Conservation (phyloP, 1,140 invertebrate genomes). For the Triops cancriformis region DNA sequence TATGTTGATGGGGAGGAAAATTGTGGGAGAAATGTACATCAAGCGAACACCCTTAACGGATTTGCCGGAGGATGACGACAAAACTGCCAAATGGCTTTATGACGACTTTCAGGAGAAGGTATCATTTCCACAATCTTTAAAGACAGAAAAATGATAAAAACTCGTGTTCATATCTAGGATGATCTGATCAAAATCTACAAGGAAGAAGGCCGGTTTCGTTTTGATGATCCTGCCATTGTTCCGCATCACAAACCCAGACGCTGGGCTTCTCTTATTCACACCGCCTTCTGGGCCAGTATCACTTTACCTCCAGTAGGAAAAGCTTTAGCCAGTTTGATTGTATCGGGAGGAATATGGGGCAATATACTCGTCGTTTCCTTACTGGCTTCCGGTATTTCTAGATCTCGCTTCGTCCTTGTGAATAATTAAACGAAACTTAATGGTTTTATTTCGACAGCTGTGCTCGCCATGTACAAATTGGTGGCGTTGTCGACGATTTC, state of each 20-base stretch:
- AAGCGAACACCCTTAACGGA: slow-evolving; percentile 69
- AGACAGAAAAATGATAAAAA: neutral
- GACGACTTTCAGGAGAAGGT: slow-evolving; percentile 71
- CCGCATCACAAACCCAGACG: slow-evolving; percentile 22
- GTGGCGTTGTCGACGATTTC: slow-evolving; percentile 22
- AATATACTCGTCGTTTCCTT: neutral
- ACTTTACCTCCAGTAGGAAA: slow-evolving; percentile 23
- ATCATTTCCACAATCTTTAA: neutral
- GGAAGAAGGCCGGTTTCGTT: slow-evolving; percentile 17
- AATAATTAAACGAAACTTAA: neutral
- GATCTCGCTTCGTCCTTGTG: neutral
- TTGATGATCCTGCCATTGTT: slow-evolving; percentile 3
- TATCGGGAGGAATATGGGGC: neutral
- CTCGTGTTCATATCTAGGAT: slow-evolving; percentile 23
- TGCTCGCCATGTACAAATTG: slow-evolving; percentile 25
- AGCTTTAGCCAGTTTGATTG: neutral
- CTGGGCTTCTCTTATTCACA: slow-evolving; percentile 18
- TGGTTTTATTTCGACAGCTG: slow-evolving; percentile 21
- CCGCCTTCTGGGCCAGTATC: slow-evolving; percentile 16
- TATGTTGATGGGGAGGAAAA: slow-evolving; percentile 64
- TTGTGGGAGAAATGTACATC: slow-evolving; percentile 68
- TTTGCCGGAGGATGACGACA: slow-evolving; percentile 69
- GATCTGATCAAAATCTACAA: slow-evolving; percentile 21
- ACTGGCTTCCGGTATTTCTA: neutral
- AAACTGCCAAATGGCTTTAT: slow-evolving; percentile 69